Evolutionary conservation across 2,888 invertebrate genomes (phyloP), one percentile per base, ranked within the genome.

Genomic region (Dusona sp.): DNA sequence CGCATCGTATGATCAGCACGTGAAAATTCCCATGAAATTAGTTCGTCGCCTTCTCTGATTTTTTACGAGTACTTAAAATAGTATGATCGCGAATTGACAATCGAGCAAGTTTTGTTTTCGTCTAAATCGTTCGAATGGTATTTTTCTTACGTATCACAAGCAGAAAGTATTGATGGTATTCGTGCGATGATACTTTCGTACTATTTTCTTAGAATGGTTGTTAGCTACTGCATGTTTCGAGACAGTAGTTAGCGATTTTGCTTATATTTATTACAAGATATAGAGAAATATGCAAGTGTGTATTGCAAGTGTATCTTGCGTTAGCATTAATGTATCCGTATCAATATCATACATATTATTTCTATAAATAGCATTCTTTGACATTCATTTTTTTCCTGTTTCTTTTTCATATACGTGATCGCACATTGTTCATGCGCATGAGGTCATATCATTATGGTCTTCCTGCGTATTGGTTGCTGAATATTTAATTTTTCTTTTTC

Each of bases 401-500:
- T 68, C 45, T 45, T 33, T 48, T 48, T 33, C 33, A 51, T 29
- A n/a, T 51, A 51, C 11, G 19, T 51, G 9, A 45, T 33, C n/a
- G 29, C 51, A n/a, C 33, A 29, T 29, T 29, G n/a, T 22, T 70
- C 25, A 36, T n/a, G 54, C 11, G 1, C 36, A 16, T 61, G 25
- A 45, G 22, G 3, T 1, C 57, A 16, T 74, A 25, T 57, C 57
- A 42, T 61, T 61, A 64, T 64, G n/a, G 19, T 29, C 25, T 42
- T 25, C 33, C 29, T 45, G 61, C 29, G 16, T 29, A n/a, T 38
- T 67, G 67, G n/a, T 36, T 11, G 3, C 38, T 67, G 38, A 38
- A 67, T 67, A 38, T 67, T 67, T 67, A 4, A 67, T 67, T 8
- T 38, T 54, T 57, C 19, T 48, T 61, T 29, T 11, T 3, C 61